Base-by-base conservation (phyloP, 1,140 invertebrate genomes). In the Drepana arcuata region DNA sequence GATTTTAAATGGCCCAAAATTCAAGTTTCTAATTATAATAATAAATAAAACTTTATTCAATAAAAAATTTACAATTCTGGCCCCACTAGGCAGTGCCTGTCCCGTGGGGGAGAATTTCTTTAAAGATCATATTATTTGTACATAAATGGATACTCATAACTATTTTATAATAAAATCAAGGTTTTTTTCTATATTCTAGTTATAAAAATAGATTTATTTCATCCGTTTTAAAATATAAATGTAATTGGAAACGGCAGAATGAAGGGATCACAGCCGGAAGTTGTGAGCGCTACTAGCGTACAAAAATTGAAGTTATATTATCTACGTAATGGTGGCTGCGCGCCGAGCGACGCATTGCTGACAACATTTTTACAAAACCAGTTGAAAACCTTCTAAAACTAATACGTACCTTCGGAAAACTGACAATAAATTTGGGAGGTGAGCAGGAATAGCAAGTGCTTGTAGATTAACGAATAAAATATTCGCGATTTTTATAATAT, bases 241-340 rank as follows among this genome's bases (percentile, higher is more conserved):
- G n/a, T n/a, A n/a, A n/a, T n/a, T n/a, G n/a, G n/a, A n/a, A n/a
- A n/a, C n/a, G n/a, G n/a, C n/a, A n/a, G n/a, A n/a, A n/a, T n/a
- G n/a, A 3, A 25, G 9, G 5, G 16, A 14, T 21, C 7, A 21
- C 13, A 18, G 26, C 14, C 29, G 37, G 41, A 51, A 44, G 25
- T 11, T 2, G 6, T 28, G 12, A 42, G 44, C 45, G 47, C 38
- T 41, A 18, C 41, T 41, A n/a, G 28, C 41, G 57, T 34, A 3
- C 3, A 28, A 30, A 37, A 38, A 10, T 2, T 0, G 25, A 38
- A 51, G 28, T 34, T 48, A 41, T 42, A 43, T 56, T 56, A 41
- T 46, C 49, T 37, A 50, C 58, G 70, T 77, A 79, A 79, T 77
- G 74, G 72, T 79, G 74, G 70, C 74, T 72, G 66, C 74, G 54